Evolutionary conservation across 2,113 vertebrate species (phyloP), one percentile per base, ranked within the genome.

Genomic region (Mellivora capensis): DNA sequence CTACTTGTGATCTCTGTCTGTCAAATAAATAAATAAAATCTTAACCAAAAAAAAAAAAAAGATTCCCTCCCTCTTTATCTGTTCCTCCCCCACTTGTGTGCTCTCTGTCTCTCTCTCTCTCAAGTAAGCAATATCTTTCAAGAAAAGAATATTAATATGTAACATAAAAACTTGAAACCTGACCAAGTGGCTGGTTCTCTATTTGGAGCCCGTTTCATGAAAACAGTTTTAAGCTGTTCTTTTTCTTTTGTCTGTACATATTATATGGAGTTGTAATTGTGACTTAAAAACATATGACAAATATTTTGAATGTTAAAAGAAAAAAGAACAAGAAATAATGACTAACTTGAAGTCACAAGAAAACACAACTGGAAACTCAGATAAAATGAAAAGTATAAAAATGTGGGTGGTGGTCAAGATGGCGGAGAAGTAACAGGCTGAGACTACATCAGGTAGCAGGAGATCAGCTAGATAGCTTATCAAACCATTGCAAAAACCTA

Each of bases 121-220:
- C 64, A n/a, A n/a, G 20, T 69, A 20, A 69, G 18, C n/a, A 67
- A 67, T n/a, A 69, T 17, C 34, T n/a, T 69, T 69, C 18, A 9
- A 4, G 4, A n/a, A 69, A 69, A 98, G 85, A 95, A 90, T 97
- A 98, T 94, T 97, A 97, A 94, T 94, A 90, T 81, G 93, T 97
- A 98, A 98, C 91, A 97, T 80, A 98, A 98, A 98, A 97, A 96
- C 42, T 93, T 91, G 80, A 98, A 98, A 98, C 87, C 81, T 88
- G 90, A 96, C 85, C 92, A 83, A 57, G 6, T 97, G 57, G 86
- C 93, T 97, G 92, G 57, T 87, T 98, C 47, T 92, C 93, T 79
- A 81, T 14, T 90, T 91, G 93, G 91, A 96, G 79, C 39, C 71
- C 74, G 64, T 96, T 97, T 98, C 86, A 87, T 97, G 91, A 96